Conservation (phyloP, 2,113 vertebrate species). For the Arvicanthis niloticus region DNA sequence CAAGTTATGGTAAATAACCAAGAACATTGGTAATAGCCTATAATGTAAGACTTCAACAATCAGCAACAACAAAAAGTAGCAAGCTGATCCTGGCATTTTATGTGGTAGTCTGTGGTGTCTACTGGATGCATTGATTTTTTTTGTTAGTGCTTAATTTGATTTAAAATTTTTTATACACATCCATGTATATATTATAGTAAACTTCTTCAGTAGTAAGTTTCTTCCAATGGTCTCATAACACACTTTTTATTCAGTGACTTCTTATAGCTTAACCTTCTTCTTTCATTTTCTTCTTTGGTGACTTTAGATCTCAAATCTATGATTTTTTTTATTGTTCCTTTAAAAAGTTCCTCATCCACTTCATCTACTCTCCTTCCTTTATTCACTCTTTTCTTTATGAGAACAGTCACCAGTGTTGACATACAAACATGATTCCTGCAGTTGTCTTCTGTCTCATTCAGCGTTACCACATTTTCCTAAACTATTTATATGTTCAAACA, state of each 20-base stretch:
- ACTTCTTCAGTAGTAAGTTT: not conserved
- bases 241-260: not conserved
- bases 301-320: not conserved
- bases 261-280: not conserved
- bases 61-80: not conserved
- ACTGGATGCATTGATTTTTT: not conserved
- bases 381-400: not conserved
- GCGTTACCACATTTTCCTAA: not conserved
- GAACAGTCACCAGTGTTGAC: not conserved
- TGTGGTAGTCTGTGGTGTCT: not conserved
- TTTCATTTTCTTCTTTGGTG: not conserved
- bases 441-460: not conserved
- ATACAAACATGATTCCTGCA: not conserved
- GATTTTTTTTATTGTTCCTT: not conserved
- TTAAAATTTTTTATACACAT: not conserved
- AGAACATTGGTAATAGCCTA: not conserved
- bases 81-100: not conserved
- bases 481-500: not conserved
- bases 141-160: not conserved
- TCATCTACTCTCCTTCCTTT: not conserved
- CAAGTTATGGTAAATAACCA: not conserved
- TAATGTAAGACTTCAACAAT: not conserved
- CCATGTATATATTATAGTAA: not conserved
- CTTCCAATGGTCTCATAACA: not conserved
- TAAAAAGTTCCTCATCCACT: not conserved